A percentile compares a stretch with the other conserved stretches of the same genome.
These are phyloP conservation scores for Holacanthus passer DNA, from an alignment of 2,113 vertebrate species.

Conservation along the genomic window DNA sequence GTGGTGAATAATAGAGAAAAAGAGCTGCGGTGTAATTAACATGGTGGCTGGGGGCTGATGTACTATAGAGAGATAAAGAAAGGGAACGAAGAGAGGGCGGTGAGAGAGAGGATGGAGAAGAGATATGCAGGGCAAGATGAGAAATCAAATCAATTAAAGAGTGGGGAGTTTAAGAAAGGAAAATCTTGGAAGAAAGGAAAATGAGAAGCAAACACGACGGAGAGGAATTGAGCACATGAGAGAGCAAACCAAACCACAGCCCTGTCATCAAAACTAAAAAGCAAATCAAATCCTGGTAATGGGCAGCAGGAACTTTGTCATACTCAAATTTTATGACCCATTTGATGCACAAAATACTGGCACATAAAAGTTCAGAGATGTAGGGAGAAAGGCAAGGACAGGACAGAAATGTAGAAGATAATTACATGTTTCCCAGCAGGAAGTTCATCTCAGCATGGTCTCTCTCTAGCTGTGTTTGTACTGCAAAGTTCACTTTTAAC, in stretches of 20 bases:
- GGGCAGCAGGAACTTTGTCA: not conserved
- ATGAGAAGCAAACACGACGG: not conserved
- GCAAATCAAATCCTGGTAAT: slow-evolving; percentile 10
- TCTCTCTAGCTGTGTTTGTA: not conserved
- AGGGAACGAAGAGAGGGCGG: slow-evolving; percentile 23
- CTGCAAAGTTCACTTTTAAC: not conserved
- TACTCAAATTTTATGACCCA: slow-evolving; percentile 10
- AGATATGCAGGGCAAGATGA: slow-evolving; percentile 19
- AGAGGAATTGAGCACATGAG: not conserved
- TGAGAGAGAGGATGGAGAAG: slow-evolving; percentile 45
- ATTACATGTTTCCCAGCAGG: slow-evolving; percentile 42
- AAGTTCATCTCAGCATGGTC: slow-evolving; percentile 28
- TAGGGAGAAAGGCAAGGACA: not conserved
- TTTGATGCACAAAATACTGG: slow-evolving; percentile 17
- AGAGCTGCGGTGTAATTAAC: slow-evolving; percentile 77
- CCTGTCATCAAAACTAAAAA: slow-evolving; percentile 12
- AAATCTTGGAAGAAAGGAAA: not conserved
- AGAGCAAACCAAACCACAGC: not conserved
- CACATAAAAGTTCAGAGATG: not conserved
- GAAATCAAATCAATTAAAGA: slow-evolving; percentile 31
- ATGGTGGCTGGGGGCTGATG: slow-evolving; percentile 68
- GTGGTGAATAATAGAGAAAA: slow-evolving; percentile 77
- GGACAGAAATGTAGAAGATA: slow-evolving; percentile 15
- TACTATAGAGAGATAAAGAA: slow-evolving; percentile 52
- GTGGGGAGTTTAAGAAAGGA: not conserved